Percentiles rank a stretch among this genome's conserved stretches.
Evolutionary conservation across 1,140 invertebrate genomes (phyloP).

Genomic region (Pogonus chalceus): DNA sequence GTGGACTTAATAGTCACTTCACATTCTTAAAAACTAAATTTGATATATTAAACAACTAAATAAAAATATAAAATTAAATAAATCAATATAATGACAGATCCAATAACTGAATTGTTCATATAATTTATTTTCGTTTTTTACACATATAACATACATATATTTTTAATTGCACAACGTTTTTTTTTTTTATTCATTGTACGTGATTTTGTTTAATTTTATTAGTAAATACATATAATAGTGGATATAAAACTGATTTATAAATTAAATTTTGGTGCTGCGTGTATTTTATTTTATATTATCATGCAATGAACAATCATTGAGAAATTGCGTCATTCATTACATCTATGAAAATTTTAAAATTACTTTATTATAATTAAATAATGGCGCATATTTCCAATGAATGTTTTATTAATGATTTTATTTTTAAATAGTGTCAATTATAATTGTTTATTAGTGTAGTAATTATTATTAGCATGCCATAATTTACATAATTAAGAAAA

Average conservation of each 20-base stretch:
- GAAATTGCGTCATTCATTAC: not conserved
- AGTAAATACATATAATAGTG: constrained; percentile 5
- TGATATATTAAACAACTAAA: too few species aligned
- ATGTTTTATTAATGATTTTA: not conserved
- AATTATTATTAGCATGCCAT: constrained; percentile 1
- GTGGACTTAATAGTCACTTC: too few species aligned
- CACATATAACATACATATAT: constrained; percentile 7
- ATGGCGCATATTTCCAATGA: not conserved
- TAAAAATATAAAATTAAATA: too few species aligned
- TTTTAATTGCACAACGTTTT: constrained; percentile 1
- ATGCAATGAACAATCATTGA: not conserved
- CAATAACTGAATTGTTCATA: too few species aligned
- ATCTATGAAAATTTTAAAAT: not conserved
- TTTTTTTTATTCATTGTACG: not conserved
- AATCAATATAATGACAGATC: too few species aligned
- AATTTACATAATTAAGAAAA: not conserved
- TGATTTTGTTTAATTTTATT: constrained; percentile 1
- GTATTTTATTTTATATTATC: constrained; percentile 2
- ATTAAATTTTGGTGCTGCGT: constrained; percentile 1
- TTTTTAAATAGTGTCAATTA: constrained; percentile 3
- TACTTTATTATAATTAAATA: too few species aligned
- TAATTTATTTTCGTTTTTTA: constrained; percentile 1
- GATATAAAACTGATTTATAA: not conserved
- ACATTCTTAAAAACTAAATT: too few species aligned
- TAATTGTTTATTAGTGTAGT: constrained; percentile 7